Percentiles rank a stretch among this genome's conserved stretches.
Conservation (phyloP, 2,113 vertebrate genomes). For the Pelobates fuscus region DNA sequence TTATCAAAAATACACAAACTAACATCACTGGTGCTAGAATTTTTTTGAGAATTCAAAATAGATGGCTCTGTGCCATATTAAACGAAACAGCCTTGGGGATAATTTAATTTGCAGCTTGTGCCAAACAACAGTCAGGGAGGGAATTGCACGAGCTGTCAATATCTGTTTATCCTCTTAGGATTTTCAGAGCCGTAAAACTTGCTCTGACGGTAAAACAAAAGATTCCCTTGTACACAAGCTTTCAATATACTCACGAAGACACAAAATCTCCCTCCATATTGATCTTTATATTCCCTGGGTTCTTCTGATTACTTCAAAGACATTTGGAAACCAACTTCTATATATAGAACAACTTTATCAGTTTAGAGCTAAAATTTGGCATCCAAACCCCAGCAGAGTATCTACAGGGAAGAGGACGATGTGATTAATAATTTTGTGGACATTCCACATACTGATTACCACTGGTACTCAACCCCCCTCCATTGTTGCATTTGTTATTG, state of each 20-base stretch:
- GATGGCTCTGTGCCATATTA: background rate
- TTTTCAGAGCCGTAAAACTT: background rate
- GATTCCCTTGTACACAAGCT: background rate
- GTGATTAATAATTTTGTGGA: too few relatives aligned
- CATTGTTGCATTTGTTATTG: too few relatives aligned
- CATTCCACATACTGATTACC: too few relatives aligned
- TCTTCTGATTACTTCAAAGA: too few relatives aligned
- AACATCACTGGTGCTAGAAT: background rate
- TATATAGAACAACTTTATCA: too few relatives aligned
- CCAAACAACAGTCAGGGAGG: conserved; percentile 18
- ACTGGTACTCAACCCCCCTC: too few relatives aligned
- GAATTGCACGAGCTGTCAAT: conserved; percentile 29
- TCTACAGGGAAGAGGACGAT: too few relatives aligned
- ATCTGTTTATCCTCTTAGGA: conserved; percentile 11
- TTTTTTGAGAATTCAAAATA: background rate
- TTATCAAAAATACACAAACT: background rate
- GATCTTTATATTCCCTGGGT: too few relatives aligned
- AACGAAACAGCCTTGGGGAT: conserved; percentile 13
- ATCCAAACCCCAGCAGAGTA: too few relatives aligned
- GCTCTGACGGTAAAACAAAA: background rate
- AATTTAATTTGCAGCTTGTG: conserved; percentile 31
- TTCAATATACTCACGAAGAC: background rate
- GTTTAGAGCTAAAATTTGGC: too few relatives aligned
- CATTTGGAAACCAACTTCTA: too few relatives aligned
- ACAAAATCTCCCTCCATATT: too few relatives aligned